Evolutionary conservation across 2,888 invertebrate genomes (phyloP).

Genomic region (Rhagonycha lutea): DNA sequence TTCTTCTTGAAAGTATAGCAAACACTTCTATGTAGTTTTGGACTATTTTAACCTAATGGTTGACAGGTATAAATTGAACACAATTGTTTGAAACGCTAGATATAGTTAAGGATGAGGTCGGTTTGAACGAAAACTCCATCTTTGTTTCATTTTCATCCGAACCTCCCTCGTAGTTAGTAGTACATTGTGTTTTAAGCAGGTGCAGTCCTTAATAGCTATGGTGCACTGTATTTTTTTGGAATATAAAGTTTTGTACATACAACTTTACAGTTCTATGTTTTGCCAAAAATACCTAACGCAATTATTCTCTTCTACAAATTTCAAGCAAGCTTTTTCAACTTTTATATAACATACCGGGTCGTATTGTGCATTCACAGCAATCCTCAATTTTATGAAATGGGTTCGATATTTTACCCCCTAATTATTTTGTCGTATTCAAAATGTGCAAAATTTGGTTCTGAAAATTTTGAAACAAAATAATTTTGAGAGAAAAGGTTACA

Average conservation of each 20-base stretch:
- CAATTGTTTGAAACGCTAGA: background rate
- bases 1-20: background rate
- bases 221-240: background rate
- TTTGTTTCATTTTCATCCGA: background rate
- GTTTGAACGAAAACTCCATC: background rate
- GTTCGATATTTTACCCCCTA: background rate
- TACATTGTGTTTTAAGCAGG: background rate
- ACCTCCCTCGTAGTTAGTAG: background rate
- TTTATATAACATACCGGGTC: slow-evolving; percentile 6
- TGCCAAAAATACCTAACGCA: background rate
- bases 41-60: background rate
- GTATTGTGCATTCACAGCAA: slow-evolving; percentile 23
- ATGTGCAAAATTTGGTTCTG: background rate
- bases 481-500: background rate
- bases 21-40: background rate
- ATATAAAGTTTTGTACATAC: background rate
- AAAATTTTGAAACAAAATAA: background rate
- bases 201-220: background rate
- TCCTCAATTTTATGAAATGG: background rate
- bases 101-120: background rate
- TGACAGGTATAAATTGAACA: slow-evolving; percentile 1
- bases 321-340: slow-evolving; percentile 5
- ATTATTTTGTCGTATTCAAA: background rate
- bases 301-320: background rate
- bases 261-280: background rate